Conservation (phyloP, 1,140 invertebrate species). For the Neelides sp. region DNA sequence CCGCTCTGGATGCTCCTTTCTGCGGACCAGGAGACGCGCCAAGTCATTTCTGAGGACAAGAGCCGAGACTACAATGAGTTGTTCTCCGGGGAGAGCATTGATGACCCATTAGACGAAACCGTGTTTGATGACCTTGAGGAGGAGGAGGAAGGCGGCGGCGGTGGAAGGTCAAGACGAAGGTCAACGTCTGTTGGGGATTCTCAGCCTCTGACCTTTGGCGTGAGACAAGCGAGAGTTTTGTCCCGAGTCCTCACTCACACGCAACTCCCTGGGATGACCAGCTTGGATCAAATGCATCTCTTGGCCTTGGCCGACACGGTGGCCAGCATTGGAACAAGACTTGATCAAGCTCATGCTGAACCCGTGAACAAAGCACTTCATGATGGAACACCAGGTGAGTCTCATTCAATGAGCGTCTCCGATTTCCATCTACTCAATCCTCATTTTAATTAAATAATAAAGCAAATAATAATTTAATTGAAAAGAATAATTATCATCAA, state of each 20-base stretch:
- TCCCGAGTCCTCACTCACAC: conserved; percentile 86
- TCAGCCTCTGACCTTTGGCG: conserved; percentile 26
- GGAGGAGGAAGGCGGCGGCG: conserved; percentile 25
- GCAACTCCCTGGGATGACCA: conserved; percentile 89
- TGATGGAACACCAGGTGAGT: conserved; percentile 30
- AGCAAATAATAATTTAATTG: no score
- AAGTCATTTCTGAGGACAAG: conserved; percentile 32
- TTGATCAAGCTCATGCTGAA: conserved; percentile 23
- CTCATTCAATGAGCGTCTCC: no score
- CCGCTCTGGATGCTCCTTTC: conserved; percentile 89
- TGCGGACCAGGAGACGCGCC: conserved; percentile 69
- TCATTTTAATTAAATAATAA: no score
- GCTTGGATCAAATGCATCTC: conserved; percentile 97
- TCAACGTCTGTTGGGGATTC: conserved; percentile 28
- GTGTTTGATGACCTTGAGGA: conserved; percentile 29
- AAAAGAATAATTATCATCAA: no score
- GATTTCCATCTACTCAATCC: no score
- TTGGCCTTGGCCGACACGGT: conserved; percentile 95
- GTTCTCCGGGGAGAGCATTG: conserved; percentile 56
- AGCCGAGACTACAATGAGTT: conserved; percentile 70
- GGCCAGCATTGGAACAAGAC: conserved; percentile 46
- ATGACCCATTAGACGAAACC: conserved; percentile 65
- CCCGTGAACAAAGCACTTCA: conserved; percentile 33
- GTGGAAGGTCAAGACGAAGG: conserved; percentile 21
- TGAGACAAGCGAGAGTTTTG: conserved; percentile 49